Evolutionary conservation across 2,113 vertebrate genomes (phyloP).

Genomic region (Semicossyphus pulcher): DNA sequence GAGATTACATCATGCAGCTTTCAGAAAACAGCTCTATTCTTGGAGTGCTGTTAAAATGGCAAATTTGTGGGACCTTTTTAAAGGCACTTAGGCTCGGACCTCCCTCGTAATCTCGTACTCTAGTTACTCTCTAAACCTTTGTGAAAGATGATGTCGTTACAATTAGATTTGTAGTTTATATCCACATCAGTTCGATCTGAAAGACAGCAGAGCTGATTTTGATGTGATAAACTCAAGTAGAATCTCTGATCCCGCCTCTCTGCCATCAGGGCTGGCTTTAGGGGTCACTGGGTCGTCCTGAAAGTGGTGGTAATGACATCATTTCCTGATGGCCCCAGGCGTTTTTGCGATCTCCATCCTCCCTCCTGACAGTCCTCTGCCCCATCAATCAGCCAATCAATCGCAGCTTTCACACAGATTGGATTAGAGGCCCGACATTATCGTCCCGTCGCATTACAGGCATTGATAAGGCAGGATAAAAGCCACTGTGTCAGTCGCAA

Average conservation of each 20-base stretch:
- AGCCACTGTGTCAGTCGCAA: slow-evolving; percentile 59
- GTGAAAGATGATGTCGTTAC: slow-evolving; percentile 2
- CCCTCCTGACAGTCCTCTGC: slow-evolving; percentile 7
- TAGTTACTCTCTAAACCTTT: slow-evolving; percentile 25
- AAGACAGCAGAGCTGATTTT: slow-evolving; percentile 20
- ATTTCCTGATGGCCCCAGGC: slow-evolving; percentile 46
- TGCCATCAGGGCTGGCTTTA: slow-evolving; percentile 24
- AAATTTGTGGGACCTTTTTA: slow-evolving; percentile 35
- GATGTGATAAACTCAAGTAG: slow-evolving; percentile 29
- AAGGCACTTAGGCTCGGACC: slow-evolving; percentile 38
- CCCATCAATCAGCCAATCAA: slow-evolving; percentile 72
- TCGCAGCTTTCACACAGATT: slow-evolving; percentile 63
- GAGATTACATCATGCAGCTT: slow-evolving; percentile 66
- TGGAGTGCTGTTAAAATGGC: slow-evolving; percentile 25
- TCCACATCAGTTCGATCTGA: slow-evolving; percentile 7
- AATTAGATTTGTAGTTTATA: slow-evolving; percentile 32
- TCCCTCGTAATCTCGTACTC: slow-evolving; percentile 32
- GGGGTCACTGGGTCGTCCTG: slow-evolving; percentile 42
- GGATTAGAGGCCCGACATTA: slow-evolving; percentile 66
- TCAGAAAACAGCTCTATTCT: slow-evolving; percentile 60
- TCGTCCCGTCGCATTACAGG: slow-evolving; percentile 44
- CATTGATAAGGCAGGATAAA: slow-evolving; percentile 58
- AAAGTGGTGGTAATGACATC: slow-evolving; percentile 47
- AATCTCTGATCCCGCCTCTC: background rate
- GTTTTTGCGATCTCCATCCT: slow-evolving; percentile 18